phyloP scores from a whole-genome alignment of 2,888 invertebrate species.

The Torymus tubicola region DNA sequence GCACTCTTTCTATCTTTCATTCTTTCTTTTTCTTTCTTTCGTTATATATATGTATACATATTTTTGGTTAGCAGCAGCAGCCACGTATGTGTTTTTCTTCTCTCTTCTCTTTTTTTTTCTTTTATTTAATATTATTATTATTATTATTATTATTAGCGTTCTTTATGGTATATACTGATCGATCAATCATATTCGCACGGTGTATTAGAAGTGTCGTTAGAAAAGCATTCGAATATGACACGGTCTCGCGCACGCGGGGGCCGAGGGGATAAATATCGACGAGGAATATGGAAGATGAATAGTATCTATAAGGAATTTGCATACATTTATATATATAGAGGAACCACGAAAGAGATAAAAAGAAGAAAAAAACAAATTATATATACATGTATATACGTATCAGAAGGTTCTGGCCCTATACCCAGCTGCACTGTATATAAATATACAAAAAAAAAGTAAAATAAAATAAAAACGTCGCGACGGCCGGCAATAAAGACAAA shows the following conservation, averaged over 20 bases:
- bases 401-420: background rate
- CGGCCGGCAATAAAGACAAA: slow-evolving; percentile 6
- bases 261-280: background rate
- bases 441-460: background rate
- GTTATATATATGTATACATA: no score
- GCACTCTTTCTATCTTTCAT: no score
- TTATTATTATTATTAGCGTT: background rate
- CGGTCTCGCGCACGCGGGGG: background rate
- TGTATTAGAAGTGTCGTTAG: slow-evolving; percentile 12
- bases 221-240: slow-evolving; percentile 26
- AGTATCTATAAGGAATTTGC: slow-evolving; percentile 9
- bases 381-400: no score
- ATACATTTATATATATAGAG: slow-evolving; percentile 18
- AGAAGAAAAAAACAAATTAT: no score
- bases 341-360: no score
- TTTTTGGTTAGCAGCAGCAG: no score
- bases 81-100: background rate
- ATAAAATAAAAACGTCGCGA: background rate
- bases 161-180: background rate
- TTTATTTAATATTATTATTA: background rate
- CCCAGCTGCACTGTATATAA: slow-evolving; percentile 3
- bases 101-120: background rate
- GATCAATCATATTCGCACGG: background rate
- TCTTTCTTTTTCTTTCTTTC: no score
- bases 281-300: slow-evolving; percentile 21